Base-by-base conservation (phyloP, 2,797 vertebrate species). In the Vespertilio murinus region DNA sequence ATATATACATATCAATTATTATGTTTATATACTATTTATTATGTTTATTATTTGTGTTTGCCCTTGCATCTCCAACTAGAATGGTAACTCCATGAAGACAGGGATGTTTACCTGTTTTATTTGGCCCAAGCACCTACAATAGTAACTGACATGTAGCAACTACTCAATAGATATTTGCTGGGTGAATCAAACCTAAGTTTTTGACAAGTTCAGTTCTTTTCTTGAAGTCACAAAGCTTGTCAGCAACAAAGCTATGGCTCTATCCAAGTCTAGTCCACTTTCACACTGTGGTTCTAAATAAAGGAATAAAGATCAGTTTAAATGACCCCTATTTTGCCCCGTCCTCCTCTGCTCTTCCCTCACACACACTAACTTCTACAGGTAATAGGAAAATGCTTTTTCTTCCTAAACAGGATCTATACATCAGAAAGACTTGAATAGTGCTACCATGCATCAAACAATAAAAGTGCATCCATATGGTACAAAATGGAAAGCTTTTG, bases 401-500 rank as follows among this genome's bases (percentile, higher is more conserved):
- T 54, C 47, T 47, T 93, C 52, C 40, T 75, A 61, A 87, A 75
- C 30, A 80, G 5, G 14, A 11, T 30, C 9, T 45, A 35, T 56
- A 81, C 5, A 45, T 81, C 28, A 52, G 22, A 87, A 90, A 88
- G 16, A 2, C n/a, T 65, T 84, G 25, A 7, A 17, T 42, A 35
- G 42, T 49, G 22, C n/a, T 56, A 73, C 17, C 71, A 20, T 80
- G 30, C 1, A 65, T 74, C 45, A 67, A 85, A 74, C 13, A 92
- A 86, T 56, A 92, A 80, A 81, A 25, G 52, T 20, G 42, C 23
- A 78, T 87, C 45, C 16, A 54, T 22, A 11, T 49, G n/a, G 49
- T 78, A 80, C 42, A 64, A 95, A 93, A 82, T 45, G 18, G 40
- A 79, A 84, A 90, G 52, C 14, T 78, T 85, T 61, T 80, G 73